Conservation (phyloP, 2,797 vertebrate species). For the Meriones psammophilus region DNA sequence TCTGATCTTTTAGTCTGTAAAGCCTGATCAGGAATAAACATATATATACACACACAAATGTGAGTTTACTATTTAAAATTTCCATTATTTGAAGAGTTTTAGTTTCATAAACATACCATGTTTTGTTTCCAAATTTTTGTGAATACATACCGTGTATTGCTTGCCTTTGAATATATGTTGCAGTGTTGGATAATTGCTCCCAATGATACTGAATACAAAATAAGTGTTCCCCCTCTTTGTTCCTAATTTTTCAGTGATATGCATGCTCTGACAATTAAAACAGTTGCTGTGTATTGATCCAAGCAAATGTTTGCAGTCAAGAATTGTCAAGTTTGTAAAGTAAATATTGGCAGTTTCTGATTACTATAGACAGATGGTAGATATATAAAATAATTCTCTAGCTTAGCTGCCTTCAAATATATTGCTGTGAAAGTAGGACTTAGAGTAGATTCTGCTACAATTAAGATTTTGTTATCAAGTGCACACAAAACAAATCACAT, state of each 20-base stretch:
- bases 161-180: background rate
- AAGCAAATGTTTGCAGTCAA: slow-evolving; percentile 44
- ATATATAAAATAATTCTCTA: background rate
- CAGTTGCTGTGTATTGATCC: background rate
- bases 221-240: background rate
- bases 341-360: slow-evolving; percentile 20
- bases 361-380: background rate
- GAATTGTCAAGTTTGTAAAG: background rate
- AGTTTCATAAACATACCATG: background rate
- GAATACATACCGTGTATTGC: background rate
- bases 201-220: background rate
- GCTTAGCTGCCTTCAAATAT: background rate
- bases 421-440: background rate
- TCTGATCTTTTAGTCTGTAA: background rate
- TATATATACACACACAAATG: background rate
- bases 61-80: background rate
- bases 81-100: background rate
- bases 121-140: slow-evolving; percentile 31
- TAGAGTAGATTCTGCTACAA: slow-evolving; percentile 5
- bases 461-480: background rate
- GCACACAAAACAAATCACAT: background rate
- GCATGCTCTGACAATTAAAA: background rate
- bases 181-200: background rate
- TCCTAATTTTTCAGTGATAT: background rate
- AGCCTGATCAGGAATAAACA: background rate